Conservation (phyloP, 1,140 invertebrate genomes). For the Spodoptera frugiperda region DNA sequence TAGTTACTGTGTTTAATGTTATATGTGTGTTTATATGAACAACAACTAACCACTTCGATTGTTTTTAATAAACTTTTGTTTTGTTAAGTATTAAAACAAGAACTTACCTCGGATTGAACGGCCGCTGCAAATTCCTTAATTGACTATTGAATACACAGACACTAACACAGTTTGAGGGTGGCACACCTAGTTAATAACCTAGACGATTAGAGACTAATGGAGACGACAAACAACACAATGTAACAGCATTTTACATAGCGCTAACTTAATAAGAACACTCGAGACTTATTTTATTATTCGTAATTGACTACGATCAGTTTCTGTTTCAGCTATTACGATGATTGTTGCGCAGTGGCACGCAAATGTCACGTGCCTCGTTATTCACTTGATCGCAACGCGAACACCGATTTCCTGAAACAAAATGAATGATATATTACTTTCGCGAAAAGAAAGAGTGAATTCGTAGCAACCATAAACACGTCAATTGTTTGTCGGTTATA, state of each 20-base stretch:
- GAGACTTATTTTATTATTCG: constrained; percentile 53
- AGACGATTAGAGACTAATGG: constrained; percentile 30
- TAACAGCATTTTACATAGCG: constrained; percentile 40
- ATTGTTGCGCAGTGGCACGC: constrained; percentile 55
- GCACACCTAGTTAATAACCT: constrained; percentile 32
- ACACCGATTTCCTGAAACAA: constrained; percentile 55
- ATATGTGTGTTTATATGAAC: neutral
- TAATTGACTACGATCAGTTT: constrained; percentile 56
- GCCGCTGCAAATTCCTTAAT: constrained; percentile 23
- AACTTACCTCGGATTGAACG: constrained; percentile 39
- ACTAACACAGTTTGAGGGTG: constrained; percentile 36
- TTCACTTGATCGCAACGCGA: constrained; percentile 45
- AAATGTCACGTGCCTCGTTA: constrained; percentile 56
- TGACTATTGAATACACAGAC: constrained; percentile 38
- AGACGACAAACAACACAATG: constrained; percentile 46
- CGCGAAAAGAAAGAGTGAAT: constrained; percentile 22
- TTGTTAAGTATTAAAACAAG: neutral
- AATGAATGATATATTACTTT: constrained; percentile 39
- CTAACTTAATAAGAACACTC: constrained; percentile 39
- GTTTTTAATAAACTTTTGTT: constrained; percentile 13
- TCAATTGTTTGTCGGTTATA: neutral
- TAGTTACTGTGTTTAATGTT: constrained; percentile 11
- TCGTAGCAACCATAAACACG: neutral
- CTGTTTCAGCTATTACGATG: constrained; percentile 47
- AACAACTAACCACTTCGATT: neutral